Conservation (phyloP, 2,888 invertebrate species). For the Nephrotoma appendiculata region DNA sequence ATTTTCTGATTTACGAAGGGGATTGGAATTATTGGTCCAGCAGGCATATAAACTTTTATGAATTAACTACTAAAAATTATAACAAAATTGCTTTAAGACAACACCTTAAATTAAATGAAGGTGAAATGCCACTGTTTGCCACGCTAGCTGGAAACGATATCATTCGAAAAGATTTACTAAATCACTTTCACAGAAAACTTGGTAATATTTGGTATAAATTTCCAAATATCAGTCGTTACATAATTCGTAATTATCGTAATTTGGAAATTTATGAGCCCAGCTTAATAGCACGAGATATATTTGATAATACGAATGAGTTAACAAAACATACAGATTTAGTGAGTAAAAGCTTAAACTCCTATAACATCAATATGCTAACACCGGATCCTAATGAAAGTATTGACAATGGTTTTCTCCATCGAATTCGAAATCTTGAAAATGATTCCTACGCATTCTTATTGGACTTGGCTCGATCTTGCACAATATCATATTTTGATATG, state of each 20-base stretch:
- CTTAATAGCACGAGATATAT: background rate
- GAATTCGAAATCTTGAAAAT: background rate
- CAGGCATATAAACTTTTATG: background rate
- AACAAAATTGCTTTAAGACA: background rate
- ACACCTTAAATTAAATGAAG: background rate
- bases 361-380: background rate
- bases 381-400: background rate
- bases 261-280: background rate
- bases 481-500: background rate
- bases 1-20: background rate
- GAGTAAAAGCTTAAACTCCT: background rate
- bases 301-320: background rate
- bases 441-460: background rate
- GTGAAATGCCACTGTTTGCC: background rate
- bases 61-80: background rate
- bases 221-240: background rate
- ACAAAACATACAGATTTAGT: background rate
- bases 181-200: background rate
- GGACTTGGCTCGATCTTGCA: background rate
- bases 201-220: background rate
- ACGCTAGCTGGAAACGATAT: background rate
- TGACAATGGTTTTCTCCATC: background rate
- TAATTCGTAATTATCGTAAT: background rate
- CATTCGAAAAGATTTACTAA: background rate
- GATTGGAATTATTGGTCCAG: background rate